These are phyloP conservation scores for Rhabdomys pumilio DNA, from an alignment of 2,797 vertebrate species.

Conservation along the genomic window DNA sequence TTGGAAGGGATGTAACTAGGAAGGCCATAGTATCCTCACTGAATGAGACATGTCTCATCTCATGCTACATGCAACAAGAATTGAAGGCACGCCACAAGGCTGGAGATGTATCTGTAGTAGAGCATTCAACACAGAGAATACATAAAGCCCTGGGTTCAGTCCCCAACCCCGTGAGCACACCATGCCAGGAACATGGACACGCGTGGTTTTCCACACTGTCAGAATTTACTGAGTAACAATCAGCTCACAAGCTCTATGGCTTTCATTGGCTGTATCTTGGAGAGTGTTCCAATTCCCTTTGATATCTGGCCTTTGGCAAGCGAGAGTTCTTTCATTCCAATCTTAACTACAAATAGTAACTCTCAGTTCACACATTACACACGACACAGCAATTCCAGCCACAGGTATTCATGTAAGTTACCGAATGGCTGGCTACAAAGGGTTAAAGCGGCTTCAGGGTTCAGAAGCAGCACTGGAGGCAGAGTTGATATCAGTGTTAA, in stretches of 20 bases:
- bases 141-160: background rate
- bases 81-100: background rate
- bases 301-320: background rate
- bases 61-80: background rate
- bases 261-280: background rate
- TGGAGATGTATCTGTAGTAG: background rate
- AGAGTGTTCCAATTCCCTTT: background rate
- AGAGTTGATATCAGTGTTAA: background rate
- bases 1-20: background rate
- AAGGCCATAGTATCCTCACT: too few species aligned
- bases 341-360: background rate
- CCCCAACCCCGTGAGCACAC: background rate
- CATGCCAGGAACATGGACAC: background rate
- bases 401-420: background rate
- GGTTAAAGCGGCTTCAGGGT: background rate
- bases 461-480: background rate
- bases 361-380: background rate
- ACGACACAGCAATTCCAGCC: background rate
- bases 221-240: background rate
- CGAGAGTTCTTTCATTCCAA: background rate
- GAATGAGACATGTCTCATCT: background rate
- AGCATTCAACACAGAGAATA: background rate
- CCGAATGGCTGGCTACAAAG: background rate
- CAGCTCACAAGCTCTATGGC: background rate
- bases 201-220: background rate